Evolutionary conservation across 2,797 vertebrate species (phyloP), one percentile per base, ranked within the genome.

Genomic region (Meda fulgida): DNA sequence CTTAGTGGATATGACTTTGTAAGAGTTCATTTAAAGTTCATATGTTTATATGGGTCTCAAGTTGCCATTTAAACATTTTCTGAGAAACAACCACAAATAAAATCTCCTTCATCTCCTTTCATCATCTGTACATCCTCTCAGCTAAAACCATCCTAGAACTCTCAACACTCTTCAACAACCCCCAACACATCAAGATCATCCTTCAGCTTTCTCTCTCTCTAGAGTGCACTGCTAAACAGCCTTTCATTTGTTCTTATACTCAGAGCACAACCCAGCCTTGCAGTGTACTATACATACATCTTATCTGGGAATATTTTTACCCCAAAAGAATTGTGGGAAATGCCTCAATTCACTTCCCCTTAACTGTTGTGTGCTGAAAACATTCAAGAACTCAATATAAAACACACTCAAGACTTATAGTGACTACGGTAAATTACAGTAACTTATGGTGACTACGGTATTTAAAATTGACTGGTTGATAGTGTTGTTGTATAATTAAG

Each of bases 191-290:
- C 84, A 46, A 69, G 70, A 65, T 40, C 69, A 36, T 58, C 51
- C 53, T 58, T 72, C 23, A 71, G 23, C 31, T 34, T 29, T 60
- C 48, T 79, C 79, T 46, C 31, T 76, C 69, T 55, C 53, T 55
- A 38, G 63, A 75, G 69, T 80, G 82, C 55, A 79, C 26, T 43
- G 51, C 38, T 81, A 84, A 69, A 78, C 31, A 46, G 55, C 71
- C 60, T 81, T 83, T 85, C 72, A 87, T 85, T 85, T 87, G 40
- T 40, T 83, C 58, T 84, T 31, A 84, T 66, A 55, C 14, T 46
- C 29, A 2, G 10, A 40, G 76, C 40, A 67, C 81, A 34, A 38
- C 5, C 29, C 55, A 65, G 63, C 51, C 75, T 82, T 2, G 69
- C 36, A 75, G 36, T 26, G 36, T 72, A 78, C 75, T 78, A 79